Evolutionary conservation across 2,797 vertebrate genomes (phyloP).

Genomic region (Morus bassanus): DNA sequence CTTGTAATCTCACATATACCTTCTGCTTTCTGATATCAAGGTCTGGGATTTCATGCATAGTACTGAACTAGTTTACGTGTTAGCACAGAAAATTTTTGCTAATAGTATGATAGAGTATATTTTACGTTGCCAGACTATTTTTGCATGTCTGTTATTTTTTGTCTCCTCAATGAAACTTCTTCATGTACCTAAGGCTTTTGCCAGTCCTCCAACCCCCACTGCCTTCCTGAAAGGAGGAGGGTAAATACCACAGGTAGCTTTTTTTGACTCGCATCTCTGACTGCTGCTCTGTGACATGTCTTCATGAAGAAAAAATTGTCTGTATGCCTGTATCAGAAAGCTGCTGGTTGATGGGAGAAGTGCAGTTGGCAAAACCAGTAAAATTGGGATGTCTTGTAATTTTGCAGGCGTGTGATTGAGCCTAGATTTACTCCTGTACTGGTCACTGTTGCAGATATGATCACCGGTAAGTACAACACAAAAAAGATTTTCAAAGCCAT

Average conservation of each 20-base stretch:
- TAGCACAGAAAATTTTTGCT: not conserved
- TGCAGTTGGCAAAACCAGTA: not conserved
- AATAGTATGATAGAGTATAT: not conserved
- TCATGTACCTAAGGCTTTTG: not conserved
- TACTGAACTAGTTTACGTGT: not conserved
- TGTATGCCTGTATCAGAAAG: not conserved
- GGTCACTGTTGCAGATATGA: constrained; percentile 84
- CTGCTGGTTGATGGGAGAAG: not conserved
- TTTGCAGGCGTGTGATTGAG: constrained; percentile 86
- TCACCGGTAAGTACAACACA: constrained; percentile 81
- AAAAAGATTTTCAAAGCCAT: not conserved
- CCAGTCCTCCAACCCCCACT: not conserved
- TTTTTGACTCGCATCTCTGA: not conserved
- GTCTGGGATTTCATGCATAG: not conserved
- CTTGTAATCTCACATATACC: not conserved
- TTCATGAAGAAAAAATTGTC: not conserved
- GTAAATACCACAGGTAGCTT: fast-evolving
- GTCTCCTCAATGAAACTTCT: not conserved
- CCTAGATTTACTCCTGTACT: constrained; percentile 86
- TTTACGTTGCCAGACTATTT: not conserved
- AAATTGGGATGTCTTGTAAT: not conserved
- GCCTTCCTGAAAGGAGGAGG: not conserved
- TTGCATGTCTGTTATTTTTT: not conserved
- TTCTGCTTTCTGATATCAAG: not conserved
- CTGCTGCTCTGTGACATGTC: not conserved